These are phyloP conservation scores for Arge pagana DNA, from an alignment of 2,888 invertebrate species.

Conservation along the genomic window DNA sequence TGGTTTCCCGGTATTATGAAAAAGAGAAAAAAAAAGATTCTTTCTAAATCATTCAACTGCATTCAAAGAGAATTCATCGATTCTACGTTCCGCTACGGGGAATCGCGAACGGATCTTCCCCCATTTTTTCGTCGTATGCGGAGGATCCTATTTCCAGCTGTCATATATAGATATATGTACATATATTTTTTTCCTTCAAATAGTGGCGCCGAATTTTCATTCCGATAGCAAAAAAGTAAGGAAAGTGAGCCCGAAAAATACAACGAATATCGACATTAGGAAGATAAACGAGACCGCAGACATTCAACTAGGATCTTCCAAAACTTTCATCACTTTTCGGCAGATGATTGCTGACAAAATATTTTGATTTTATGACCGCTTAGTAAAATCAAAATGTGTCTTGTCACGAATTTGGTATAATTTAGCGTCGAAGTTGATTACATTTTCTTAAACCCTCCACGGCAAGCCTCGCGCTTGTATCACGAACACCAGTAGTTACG, in stretches of 20 bases:
- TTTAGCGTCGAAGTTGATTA: neutral
- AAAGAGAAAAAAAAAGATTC: neutral
- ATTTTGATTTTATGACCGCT: constrained; percentile 23
- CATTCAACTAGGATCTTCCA: too few species aligned
- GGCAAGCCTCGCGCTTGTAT: too few species aligned
- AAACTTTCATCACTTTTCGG: too few species aligned
- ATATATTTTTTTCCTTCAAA: constrained; percentile 1
- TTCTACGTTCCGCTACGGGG: too few species aligned
- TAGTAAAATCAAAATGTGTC: constrained; percentile 13
- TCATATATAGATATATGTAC: too few species aligned
- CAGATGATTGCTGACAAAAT: neutral
- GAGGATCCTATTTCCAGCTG: too few species aligned
- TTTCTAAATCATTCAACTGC: constrained; percentile 2
- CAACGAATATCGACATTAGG: too few species aligned
- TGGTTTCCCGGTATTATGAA: constrained; percentile 8
- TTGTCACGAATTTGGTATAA: constrained; percentile 1
- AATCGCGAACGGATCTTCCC: too few species aligned
- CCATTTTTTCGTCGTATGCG: too few species aligned
- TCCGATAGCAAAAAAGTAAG: neutral
- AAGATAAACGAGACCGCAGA: too few species aligned
- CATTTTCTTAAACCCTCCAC: neutral
- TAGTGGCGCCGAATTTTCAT: neutral
- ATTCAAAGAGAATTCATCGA: neutral
- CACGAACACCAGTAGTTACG: neutral
- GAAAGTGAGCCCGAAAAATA: too few species aligned